Evolutionary conservation across 2,888 invertebrate genomes (phyloP).

Genomic region (Oxycera nigricornis): DNA sequence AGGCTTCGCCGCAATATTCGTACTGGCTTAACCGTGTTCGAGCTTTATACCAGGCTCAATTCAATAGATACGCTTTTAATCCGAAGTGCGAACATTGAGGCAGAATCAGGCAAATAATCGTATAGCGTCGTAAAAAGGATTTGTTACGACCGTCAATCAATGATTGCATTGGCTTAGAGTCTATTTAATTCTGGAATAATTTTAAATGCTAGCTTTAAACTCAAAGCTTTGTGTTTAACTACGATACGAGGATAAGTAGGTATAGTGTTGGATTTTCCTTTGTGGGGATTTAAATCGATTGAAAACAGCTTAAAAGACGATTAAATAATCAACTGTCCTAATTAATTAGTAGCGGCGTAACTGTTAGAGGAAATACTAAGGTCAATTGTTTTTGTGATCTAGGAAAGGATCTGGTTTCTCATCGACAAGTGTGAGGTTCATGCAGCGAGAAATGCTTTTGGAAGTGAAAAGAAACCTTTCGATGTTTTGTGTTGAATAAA

Average conservation of each 20-base stretch:
- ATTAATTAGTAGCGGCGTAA: constrained; percentile 20
- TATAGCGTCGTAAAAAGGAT: background rate
- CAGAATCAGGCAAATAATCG: constrained; percentile 15
- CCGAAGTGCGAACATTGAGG: constrained; percentile 25
- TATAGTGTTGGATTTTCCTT: background rate
- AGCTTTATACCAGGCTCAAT: background rate
- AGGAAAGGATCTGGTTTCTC: no score
- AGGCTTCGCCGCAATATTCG: background rate
- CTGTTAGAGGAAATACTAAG: no score
- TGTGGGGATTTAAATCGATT: background rate
- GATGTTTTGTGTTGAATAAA: no score
- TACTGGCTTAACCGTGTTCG: background rate
- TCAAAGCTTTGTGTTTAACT: background rate
- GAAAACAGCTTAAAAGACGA: background rate
- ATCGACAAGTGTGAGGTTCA: no score
- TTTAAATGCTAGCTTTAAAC: background rate
- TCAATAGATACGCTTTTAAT: constrained; percentile 6
- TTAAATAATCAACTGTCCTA: constrained; percentile 10
- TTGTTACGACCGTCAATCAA: no score
- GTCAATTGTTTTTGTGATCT: no score
- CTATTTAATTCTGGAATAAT: background rate
- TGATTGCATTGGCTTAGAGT: background rate
- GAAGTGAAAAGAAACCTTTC: no score
- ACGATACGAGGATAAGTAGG: background rate
- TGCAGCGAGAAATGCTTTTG: no score